Evolutionary conservation across 2,888 invertebrate species (phyloP), one percentile per base, ranked within the genome.

Genomic region (Punctoribates punctum): DNA sequence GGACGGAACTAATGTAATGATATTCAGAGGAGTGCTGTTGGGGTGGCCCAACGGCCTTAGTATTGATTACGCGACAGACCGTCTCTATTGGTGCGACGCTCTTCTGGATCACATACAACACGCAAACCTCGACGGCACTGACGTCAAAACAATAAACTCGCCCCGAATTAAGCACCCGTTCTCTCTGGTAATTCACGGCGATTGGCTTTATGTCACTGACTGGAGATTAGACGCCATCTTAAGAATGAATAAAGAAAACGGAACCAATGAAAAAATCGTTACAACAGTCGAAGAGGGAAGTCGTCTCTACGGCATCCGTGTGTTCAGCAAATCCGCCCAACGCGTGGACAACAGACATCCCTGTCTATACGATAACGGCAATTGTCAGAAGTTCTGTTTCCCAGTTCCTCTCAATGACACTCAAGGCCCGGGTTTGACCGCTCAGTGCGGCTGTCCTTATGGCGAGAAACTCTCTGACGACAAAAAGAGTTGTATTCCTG

Each of bases 31-130:
- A 82, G 89, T 95, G 0, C 92, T 96, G 0, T 87, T 97, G 0
- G 96, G 96, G 3, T 98, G 97, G 97, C 98, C 98, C 0, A 98
- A 98, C 83, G 97, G 97, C 0, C 85, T 98, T 5, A 93, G 95
- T 0, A 92, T 98, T 79, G 98, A 98, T 84, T 94, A 93, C 82
- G 88, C 88, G 51, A 88, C 89, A 23, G 91, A 96, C 83, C 88
- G 96, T 17, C 86, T 98, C 0, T 98, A 97, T 84, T 98, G 98
- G 97, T 96, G 96, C 82, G 98, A 98, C 83, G 97, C 97, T 3
- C 85, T 96, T 1, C 86, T 97, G 9, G 97, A 98, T 84, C 96
- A 97, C 84, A 94, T 97, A 0, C 96, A 96, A 82, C 95, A 96
- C 83, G 90, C 95, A 0, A 91, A 91, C 81, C 86, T 96, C 5